A percentile compares a stretch with the other conserved stretches of the same genome.
Evolutionary conservation across 2,113 vertebrate species (phyloP).

Genomic region (Rhadina sibilatrix): DNA sequence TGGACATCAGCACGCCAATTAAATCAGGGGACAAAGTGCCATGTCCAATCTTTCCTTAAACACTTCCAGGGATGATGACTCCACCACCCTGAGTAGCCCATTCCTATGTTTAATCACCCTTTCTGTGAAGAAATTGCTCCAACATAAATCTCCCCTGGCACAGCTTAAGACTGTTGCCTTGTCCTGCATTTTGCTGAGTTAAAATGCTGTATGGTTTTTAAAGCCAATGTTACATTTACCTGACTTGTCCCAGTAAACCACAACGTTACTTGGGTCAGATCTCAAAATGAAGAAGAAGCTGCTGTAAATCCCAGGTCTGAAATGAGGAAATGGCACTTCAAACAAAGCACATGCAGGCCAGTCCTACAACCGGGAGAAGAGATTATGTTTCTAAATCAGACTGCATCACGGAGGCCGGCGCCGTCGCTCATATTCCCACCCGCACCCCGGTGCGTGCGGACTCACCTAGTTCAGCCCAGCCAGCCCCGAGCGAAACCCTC

Average conservation of each 20-base stretch:
- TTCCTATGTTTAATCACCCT: not conserved
- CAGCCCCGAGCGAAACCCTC: not conserved
- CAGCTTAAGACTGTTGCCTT: not conserved
- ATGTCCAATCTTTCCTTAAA: not conserved
- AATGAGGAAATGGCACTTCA: not conserved
- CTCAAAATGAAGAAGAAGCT: not conserved
- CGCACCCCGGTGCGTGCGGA: accelerated
- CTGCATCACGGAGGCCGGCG: accelerated
- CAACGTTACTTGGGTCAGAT: not conserved
- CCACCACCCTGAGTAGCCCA: not conserved
- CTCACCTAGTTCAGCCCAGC: accelerated
- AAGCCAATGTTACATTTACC: not conserved
- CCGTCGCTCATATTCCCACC: accelerated
- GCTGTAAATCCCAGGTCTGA: not conserved
- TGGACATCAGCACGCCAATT: accelerated
- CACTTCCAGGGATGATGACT: not conserved
- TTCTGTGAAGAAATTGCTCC: not conserved
- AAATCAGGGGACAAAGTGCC: not conserved
- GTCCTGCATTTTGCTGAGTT: not conserved
- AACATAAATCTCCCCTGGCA: not conserved
- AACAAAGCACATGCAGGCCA: not conserved
- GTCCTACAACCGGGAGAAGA: not conserved
- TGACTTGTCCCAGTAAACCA: not conserved
- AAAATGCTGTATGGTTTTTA: not conserved
- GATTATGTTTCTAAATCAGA: not conserved